Percentiles rank a stretch among this genome's conserved stretches.
These are phyloP conservation scores for Escarpia spicata DNA, from an alignment of 2,888 invertebrate genomes.

Conservation along the genomic window DNA sequence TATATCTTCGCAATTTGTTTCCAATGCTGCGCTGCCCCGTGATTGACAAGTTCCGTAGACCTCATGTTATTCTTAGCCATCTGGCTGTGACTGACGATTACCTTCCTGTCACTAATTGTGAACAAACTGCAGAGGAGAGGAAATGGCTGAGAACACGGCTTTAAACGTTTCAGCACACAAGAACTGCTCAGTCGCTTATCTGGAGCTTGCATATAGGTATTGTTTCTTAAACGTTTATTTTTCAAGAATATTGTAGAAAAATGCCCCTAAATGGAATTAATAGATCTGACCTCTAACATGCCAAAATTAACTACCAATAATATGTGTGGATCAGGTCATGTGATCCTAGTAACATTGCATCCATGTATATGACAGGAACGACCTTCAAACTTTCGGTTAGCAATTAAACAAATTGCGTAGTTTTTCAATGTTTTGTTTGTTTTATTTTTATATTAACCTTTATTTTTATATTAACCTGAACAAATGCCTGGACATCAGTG, in stretches of 20 bases:
- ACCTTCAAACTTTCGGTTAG: too few relatives aligned
- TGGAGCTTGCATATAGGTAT: background rate
- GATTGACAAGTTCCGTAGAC: background rate
- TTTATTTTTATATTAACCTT: too few relatives aligned
- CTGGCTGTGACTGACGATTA: background rate
- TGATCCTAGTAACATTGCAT: too few relatives aligned
- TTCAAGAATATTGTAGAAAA: background rate
- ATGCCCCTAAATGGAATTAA: background rate
- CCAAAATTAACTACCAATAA: too few relatives aligned
- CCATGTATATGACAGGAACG: too few relatives aligned
- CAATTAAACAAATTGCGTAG: too few relatives aligned
- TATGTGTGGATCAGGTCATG: too few relatives aligned
- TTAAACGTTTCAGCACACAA: background rate
- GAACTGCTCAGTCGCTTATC: background rate
- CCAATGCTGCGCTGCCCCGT: background rate
- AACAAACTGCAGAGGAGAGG: background rate
- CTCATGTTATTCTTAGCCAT: background rate
- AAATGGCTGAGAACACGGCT: background rate
- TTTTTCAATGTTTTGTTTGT: too few relatives aligned
- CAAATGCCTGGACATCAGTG: too few relatives aligned
- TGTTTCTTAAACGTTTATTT: background rate
- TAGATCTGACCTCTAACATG: background rate
- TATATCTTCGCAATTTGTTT: background rate
- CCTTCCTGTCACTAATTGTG: conserved; percentile 12
- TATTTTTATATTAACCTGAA: too few relatives aligned